Evolutionary conservation across 2,797 vertebrate genomes (phyloP), one percentile per base, ranked within the genome.

Genomic region (Molossus molossus): DNA sequence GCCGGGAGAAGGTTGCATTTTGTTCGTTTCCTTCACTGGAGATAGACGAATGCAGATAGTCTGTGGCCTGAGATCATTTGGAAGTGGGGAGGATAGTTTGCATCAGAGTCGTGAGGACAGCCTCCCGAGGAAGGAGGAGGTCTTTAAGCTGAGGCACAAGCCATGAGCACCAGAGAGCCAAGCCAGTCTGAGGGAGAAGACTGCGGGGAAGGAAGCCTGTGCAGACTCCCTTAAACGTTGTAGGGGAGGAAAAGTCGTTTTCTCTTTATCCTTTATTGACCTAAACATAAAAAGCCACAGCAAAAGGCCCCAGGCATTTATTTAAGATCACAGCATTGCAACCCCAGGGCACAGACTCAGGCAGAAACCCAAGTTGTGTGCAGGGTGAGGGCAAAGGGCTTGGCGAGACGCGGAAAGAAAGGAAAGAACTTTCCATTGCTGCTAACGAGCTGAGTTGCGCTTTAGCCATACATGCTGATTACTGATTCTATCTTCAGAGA

Each of bases 51-150:
- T 62, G 37, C 55, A 73, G n/a, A 7, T 7, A 14, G 21, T 37
- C 13, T 0, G 1, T 50, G 77, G 7, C 17, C n/a, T 21, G 37
- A 60, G 55, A 20, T n/a, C 0, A 21, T 48, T 57, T 37, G 12
- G 21, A 64, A 67, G n/a, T 0, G 25, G 15, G 13, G 18, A 37
- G 33, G 8, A 9, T 23, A 5, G 11, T 77, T 77, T 76, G 23
- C n/a, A 20, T 1, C 2, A 29, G 84, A 21, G 33, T 55, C 8
- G 3, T 33, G 58, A 85, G n/a, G 18, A 3, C 2, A 8, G 8
- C 81, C 73, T 79, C 60, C 57, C 57, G 48, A 50, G 48, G 48
- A 53, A 40, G 70, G 33, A 62, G 21, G 12, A 0, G 29, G 4
- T 1, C 0, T 27, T 57, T 29, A 40, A 60, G 11, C 53, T 25